Percentiles rank a stretch among this genome's conserved stretches.
Conservation (phyloP, 2,888 invertebrate genomes). For the Seladonia tumulorum region DNA sequence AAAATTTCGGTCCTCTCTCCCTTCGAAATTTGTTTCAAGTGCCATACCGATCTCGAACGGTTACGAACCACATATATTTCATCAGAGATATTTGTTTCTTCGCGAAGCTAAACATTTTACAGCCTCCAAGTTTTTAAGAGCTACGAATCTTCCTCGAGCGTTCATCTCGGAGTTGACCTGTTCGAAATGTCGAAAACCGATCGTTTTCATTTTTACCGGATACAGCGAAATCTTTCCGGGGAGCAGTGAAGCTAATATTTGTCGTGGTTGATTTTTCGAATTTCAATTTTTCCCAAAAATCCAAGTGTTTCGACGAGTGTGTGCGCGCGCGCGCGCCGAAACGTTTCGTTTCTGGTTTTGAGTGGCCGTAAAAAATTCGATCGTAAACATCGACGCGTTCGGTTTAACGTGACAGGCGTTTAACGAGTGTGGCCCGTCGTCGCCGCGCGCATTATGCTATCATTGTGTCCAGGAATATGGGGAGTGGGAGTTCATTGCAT, state of each 20-base stretch:
- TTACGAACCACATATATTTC: background rate
- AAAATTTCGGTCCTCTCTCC: background rate
- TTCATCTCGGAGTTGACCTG: no score
- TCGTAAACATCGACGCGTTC: background rate
- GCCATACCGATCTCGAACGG: background rate
- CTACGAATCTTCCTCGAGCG: no score
- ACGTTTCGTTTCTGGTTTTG: background rate
- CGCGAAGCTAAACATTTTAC: background rate
- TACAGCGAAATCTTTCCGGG: background rate
- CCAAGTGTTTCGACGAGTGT: background rate
- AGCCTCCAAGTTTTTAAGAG: background rate
- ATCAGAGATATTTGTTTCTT: background rate
- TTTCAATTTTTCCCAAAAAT: background rate
- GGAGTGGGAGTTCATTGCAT: slow-evolving; percentile 27
- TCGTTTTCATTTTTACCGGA: no score
- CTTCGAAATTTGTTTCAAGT: background rate
- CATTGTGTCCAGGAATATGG: slow-evolving; percentile 21
- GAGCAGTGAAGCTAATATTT: background rate
- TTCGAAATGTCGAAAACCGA: no score
- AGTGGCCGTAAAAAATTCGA: background rate
- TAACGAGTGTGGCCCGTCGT: background rate
- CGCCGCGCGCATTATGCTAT: background rate
- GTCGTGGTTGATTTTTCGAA: background rate
- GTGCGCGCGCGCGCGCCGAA: no score
- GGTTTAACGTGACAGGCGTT: background rate